Conservation (phyloP, 92 coral and sea anemone species). For the Heliopora coerulea region DNA sequence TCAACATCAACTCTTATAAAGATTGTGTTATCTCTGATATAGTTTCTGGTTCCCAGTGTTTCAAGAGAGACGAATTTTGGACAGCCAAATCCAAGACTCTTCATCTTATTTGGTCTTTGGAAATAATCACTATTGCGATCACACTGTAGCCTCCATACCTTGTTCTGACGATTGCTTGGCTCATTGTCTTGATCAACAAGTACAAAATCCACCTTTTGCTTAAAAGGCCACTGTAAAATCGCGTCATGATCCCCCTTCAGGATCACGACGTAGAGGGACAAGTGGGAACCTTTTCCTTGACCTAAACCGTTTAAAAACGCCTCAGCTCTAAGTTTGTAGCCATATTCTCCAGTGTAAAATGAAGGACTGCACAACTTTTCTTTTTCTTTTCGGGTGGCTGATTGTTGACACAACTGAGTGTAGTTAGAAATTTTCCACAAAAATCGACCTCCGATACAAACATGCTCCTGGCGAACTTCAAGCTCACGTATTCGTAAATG, state of each 20-base stretch:
- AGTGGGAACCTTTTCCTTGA: conserved; percentile 96
- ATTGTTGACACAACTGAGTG: conserved; percentile 85
- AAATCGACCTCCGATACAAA: conserved; percentile 89
- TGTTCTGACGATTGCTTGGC: conserved; percentile 71
- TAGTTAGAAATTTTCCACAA: conserved; percentile 98
- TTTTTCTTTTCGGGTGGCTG: conserved; percentile 93
- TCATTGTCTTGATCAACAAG: conserved; percentile 95
- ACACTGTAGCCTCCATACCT: conserved; percentile 88
- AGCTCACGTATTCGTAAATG: conserved; percentile 87
- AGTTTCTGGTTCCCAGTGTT: conserved; percentile 78
- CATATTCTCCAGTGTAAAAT: conserved; percentile 97
- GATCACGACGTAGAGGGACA: conserved; percentile 91
- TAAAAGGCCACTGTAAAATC: conserved; percentile 97
- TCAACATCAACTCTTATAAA: conserved; percentile 96
- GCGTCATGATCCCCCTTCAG: conserved; percentile 98
- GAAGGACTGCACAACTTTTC: conserved; percentile 98
- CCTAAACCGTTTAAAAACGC: conserved; percentile 98
- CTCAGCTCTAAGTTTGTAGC: conserved; percentile 94
- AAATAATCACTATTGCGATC: conserved; percentile 97
- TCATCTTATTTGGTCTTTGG: conserved; percentile 87
- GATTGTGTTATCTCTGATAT: conserved; percentile 87
- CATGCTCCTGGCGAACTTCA: conserved; percentile 83
- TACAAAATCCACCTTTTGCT: conserved; percentile 93
- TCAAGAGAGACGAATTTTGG: conserved; percentile 98
- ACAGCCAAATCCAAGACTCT: conserved; percentile 97